These are phyloP conservation scores for Aptenodytes patagonicus DNA, from an alignment of 2,113 vertebrate species.

Conservation along the genomic window DNA sequence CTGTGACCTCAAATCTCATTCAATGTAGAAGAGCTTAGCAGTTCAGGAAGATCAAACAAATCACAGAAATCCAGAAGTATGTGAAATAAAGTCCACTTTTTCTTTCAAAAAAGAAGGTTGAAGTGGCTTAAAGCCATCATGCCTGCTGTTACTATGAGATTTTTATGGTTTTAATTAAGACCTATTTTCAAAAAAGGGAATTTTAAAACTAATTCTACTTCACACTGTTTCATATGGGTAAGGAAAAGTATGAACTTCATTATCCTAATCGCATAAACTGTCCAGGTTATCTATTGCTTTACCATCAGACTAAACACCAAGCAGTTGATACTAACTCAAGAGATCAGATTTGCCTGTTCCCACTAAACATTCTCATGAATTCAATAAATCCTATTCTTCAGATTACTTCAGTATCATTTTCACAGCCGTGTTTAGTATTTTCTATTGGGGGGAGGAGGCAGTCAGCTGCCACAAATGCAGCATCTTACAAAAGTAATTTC, in stretches of 20 bases:
- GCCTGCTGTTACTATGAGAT: background rate
- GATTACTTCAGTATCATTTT: background rate
- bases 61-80: slow-evolving; percentile 9
- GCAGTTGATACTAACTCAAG: background rate
- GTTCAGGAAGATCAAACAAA: slow-evolving; percentile 41
- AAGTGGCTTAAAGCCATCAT: background rate
- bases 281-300: background rate
- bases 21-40: background rate
- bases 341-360: background rate
- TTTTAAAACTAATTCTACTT: background rate
- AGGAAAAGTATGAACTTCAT: background rate
- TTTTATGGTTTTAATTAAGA: slow-evolving; percentile 16
- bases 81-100: background rate
- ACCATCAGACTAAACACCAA: background rate
- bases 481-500: background rate
- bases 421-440: background rate
- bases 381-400: background rate
- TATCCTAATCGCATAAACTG: background rate
- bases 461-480: background rate
- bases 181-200: background rate
- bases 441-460: accelerated
- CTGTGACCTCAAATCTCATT: background rate
- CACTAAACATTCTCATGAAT: background rate
- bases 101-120: background rate
- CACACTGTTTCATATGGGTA: background rate